Conservation (phyloP, 2,888 invertebrate species). For the Timema podura region DNA sequence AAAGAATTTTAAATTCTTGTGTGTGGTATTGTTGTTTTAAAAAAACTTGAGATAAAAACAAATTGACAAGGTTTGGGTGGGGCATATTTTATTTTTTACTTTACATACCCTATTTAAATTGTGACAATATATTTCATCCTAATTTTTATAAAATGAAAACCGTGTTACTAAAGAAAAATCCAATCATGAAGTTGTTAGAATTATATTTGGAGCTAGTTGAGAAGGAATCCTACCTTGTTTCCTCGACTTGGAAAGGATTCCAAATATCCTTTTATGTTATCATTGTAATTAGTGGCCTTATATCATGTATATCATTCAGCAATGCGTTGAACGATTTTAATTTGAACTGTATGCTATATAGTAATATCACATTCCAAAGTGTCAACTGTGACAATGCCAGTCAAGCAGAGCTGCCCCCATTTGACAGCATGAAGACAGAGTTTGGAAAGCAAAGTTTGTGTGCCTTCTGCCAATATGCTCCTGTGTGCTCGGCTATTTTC, state of each 20-base stretch:
- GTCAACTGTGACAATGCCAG: slow-evolving; percentile 8
- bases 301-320: background rate
- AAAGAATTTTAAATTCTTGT: no score
- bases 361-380: background rate
- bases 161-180: no score
- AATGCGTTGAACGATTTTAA: slow-evolving; percentile 12
- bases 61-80: no score
- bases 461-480: background rate
- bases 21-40: no score
- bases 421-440: background rate
- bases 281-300: background rate
- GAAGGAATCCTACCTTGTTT: background rate
- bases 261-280: background rate
- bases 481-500: slow-evolving; percentile 8
- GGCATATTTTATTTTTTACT: no score
- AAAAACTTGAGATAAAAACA: no score
- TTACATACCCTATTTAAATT: no score
- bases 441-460: background rate
- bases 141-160: no score
- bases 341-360: background rate
- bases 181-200: slow-evolving; percentile 9
- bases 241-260: background rate
- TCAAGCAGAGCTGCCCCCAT: background rate
- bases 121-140: no score
- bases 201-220: slow-evolving; percentile 1